A percentile compares a stretch with the other conserved stretches of the same genome.
Evolutionary conservation across 2,888 invertebrate genomes (phyloP).

Genomic region (Eupithecia subfuscata): DNA sequence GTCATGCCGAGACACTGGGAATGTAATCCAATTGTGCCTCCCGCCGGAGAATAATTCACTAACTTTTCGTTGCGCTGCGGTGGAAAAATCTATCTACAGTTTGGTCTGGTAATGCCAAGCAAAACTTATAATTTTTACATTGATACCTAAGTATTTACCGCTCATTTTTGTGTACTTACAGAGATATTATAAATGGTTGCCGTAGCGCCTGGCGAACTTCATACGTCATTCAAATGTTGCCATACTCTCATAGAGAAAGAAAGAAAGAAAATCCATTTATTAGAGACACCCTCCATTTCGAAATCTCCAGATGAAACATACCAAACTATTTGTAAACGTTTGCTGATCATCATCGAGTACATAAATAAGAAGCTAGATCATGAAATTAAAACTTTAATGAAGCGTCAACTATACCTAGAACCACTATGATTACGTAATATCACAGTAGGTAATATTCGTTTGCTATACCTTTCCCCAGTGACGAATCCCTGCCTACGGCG

Average conservation of each 20-base stretch:
- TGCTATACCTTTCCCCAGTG: conserved; percentile 45
- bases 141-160: background rate
- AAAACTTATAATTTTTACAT: background rate
- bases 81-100: background rate
- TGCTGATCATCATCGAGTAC: too few relatives aligned
- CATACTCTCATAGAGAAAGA: too few relatives aligned
- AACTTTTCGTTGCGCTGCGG: background rate
- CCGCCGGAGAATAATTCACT: background rate
- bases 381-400: background rate
- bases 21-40: background rate
- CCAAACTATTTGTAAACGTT: background rate
- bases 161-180: background rate
- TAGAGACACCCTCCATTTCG: background rate
- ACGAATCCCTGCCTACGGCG: conserved; percentile 46
- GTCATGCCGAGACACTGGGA: background rate
- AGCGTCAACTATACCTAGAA: background rate
- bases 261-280: too few relatives aligned
- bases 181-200: background rate
- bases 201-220: background rate
- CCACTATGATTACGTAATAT: background rate
- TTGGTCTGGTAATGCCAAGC: background rate
- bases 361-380: background rate
- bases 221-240: background rate
- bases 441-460: background rate
- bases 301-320: background rate